Conservation (phyloP, 2,113 vertebrate species). For the Scortum barcoo region DNA sequence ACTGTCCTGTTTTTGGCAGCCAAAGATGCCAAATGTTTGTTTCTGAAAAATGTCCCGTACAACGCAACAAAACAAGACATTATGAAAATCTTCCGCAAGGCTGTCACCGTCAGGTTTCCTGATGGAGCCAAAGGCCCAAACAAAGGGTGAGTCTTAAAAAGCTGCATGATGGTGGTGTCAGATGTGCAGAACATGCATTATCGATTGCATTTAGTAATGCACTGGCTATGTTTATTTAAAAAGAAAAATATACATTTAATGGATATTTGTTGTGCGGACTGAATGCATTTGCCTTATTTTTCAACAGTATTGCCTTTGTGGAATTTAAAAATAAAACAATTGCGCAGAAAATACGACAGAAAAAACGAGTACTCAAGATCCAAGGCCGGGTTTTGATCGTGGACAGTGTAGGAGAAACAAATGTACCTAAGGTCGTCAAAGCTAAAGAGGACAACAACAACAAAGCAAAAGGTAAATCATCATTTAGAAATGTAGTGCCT, state of each 20-base stretch:
- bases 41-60: slow-evolving; percentile 93
- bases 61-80: slow-evolving; percentile 86
- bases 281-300: background rate
- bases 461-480: slow-evolving; percentile 48
- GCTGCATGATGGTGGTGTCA: too few relatives aligned
- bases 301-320: slow-evolving; percentile 90
- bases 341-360: slow-evolving; percentile 85
- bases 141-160: slow-evolving; percentile 91
- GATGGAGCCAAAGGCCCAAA: slow-evolving; percentile 83
- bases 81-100: slow-evolving; percentile 88
- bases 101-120: slow-evolving; percentile 86
- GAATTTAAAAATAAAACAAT: slow-evolving; percentile 90
- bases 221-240: background rate
- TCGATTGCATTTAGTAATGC: background rate
- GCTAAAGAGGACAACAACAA: background rate
- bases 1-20: slow-evolving; percentile 66
- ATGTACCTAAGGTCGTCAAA: slow-evolving; percentile 63
- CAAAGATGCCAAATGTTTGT: slow-evolving; percentile 88
- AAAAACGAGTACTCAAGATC: slow-evolving; percentile 87
- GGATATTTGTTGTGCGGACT: background rate
- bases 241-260: background rate
- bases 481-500: background rate
- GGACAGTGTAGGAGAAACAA: slow-evolving; percentile 85
- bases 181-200: background rate
- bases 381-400: slow-evolving; percentile 88